Conservation (phyloP, 2,888 invertebrate genomes). For the Eugnorisma glareosa region DNA sequence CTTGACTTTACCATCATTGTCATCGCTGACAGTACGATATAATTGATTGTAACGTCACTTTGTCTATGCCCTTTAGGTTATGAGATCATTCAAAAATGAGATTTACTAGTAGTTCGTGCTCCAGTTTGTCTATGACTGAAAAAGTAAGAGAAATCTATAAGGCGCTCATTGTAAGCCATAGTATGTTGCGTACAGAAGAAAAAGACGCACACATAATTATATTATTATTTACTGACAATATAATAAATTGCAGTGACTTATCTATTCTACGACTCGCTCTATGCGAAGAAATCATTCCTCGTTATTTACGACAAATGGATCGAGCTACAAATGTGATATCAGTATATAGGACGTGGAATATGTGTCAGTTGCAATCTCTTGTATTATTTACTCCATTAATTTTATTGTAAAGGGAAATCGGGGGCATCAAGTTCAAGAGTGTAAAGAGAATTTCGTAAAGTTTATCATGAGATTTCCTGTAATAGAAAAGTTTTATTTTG, state of each 20-base stretch:
- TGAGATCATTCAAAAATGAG: not conserved
- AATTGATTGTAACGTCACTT: too few species aligned
- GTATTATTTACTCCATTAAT: conserved; percentile 37
- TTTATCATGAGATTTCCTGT: conserved; percentile 37
- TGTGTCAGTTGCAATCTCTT: conserved; percentile 63
- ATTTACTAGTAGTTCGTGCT: not conserved
- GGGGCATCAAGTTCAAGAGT: conserved; percentile 53
- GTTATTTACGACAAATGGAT: conserved; percentile 56
- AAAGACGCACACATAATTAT: not conserved
- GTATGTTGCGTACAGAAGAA: not conserved
- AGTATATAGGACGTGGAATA: conserved; percentile 63
- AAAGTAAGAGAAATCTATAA: not conserved
- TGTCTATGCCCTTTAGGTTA: too few species aligned
- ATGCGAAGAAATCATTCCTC: conserved; percentile 4
- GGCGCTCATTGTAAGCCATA: not conserved
- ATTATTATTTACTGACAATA: too few species aligned
- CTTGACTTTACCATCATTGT: too few species aligned
- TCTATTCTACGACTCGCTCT: conserved; percentile 11
- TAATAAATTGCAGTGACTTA: not conserved
- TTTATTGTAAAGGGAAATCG: conserved; percentile 23
- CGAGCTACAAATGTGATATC: conserved; percentile 53
- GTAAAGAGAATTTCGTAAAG: not conserved
- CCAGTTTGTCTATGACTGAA: not conserved
- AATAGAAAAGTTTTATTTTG: not conserved
- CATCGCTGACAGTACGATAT: too few species aligned